Conservation (phyloP, 2,113 vertebrate species). For the Seriola aureovittata region DNA sequence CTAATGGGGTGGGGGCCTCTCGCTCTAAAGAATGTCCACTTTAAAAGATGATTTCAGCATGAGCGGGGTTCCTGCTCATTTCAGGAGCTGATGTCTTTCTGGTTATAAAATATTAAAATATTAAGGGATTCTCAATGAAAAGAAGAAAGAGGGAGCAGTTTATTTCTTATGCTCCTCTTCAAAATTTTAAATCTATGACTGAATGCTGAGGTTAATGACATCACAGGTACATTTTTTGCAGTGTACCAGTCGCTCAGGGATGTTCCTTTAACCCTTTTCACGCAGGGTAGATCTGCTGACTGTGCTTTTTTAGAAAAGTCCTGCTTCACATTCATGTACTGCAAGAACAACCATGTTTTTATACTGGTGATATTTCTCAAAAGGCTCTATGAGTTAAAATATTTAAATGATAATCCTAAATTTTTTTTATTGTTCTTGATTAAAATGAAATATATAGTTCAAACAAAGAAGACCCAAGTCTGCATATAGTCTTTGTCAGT, state of each 20-base stretch:
- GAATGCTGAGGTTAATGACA: not conserved
- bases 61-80: not conserved
- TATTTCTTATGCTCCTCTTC: not conserved
- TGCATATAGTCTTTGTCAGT: not conserved
- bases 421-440: not conserved
- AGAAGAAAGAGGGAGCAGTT: not conserved
- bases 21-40: slow-evolving; percentile 10
- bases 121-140: not conserved
- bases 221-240: slow-evolving; percentile 4
- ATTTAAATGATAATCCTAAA: not conserved
- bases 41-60: not conserved
- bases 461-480: not conserved
- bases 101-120: slow-evolving; percentile 6
- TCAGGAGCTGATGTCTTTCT: not conserved
- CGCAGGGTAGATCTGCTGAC: slow-evolving; percentile 38
- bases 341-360: not conserved
- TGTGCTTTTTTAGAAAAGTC: not conserved
- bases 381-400: not conserved
- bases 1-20: slow-evolving; percentile 63
- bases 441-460: not conserved
- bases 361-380: not conserved
- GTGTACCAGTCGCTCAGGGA: not conserved
- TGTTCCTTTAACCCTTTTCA: slow-evolving; percentile 29
- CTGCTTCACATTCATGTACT: not conserved
- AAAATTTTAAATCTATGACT: not conserved